A percentile compares a stretch with the other conserved stretches of the same genome.
These are phyloP conservation scores for Octomys mimax DNA, from an alignment of 2,797 vertebrate species.

Conservation along the genomic window DNA sequence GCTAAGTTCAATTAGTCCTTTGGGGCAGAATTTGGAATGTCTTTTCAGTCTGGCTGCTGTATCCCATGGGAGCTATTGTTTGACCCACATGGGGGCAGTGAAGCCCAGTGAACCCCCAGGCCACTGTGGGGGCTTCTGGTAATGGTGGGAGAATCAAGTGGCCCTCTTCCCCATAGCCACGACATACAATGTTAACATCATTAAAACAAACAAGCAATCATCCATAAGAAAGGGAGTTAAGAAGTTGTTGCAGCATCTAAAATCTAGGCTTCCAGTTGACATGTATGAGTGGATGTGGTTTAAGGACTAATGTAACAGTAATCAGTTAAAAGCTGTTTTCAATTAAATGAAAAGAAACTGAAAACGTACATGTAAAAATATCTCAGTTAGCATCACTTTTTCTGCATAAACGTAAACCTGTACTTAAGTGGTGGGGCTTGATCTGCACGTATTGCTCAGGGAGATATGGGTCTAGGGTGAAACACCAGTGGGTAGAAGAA, in stretches of 20 bases:
- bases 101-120: constrained; percentile 19
- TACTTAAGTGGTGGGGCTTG: background rate
- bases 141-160: constrained; percentile 55
- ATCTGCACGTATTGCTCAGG: constrained; percentile 55
- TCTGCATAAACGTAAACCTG: constrained; percentile 4
- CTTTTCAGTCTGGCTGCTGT: constrained; percentile 65
- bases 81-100: background rate
- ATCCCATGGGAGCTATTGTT: constrained; percentile 63
- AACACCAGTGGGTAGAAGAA: background rate
- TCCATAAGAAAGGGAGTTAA: constrained; percentile 1
- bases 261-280: background rate
- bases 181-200: constrained; percentile 47
- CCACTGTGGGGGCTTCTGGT: constrained; percentile 40
- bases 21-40: constrained; percentile 79
- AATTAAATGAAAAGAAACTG: constrained; percentile 26
- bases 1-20: constrained; percentile 79
- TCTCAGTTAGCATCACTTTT: constrained; percentile 1
- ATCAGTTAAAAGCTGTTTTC: constrained; percentile 45
- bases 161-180: constrained; percentile 5
- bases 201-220: background rate
- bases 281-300: constrained; percentile 22
- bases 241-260: constrained; percentile 41
- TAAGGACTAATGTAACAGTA: constrained; percentile 21
- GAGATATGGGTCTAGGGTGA: constrained; percentile 5
- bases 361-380: constrained; percentile 59